These are phyloP conservation scores for Oryzias melastigma DNA, from an alignment of 2,113 vertebrate genomes.

Conservation along the genomic window DNA sequence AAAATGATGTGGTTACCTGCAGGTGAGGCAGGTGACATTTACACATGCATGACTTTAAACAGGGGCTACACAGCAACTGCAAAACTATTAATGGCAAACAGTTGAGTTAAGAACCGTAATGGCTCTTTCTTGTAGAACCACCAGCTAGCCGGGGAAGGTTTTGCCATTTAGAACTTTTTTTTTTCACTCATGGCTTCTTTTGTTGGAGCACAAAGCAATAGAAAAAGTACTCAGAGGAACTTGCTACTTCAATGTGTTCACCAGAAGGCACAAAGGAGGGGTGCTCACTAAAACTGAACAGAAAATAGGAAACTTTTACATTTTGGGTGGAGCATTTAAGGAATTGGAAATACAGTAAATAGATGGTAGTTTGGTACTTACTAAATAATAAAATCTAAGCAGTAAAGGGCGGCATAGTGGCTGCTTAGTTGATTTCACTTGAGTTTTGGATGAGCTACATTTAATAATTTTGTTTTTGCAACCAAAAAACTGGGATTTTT, in stretches of 20 bases:
- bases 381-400: too few relatives aligned
- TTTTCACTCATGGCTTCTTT: conserved; percentile 41
- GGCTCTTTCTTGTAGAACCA: conserved; percentile 30
- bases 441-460: too few relatives aligned
- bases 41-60: conserved; percentile 11
- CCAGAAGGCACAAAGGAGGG: conserved; percentile 47
- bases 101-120: conserved; percentile 34
- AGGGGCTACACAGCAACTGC: conserved; percentile 10
- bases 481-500: too few relatives aligned
- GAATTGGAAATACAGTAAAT: conserved; percentile 12
- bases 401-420: too few relatives aligned
- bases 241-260: conserved; percentile 29
- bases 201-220: conserved; percentile 33
- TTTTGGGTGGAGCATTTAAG: conserved; percentile 14
- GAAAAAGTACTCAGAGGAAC: conserved; percentile 36
- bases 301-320: conserved; percentile 55
- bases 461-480: too few relatives aligned
- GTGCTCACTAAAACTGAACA: conserved; percentile 57
- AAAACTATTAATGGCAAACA: conserved; percentile 19
- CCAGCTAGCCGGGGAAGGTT: conserved; percentile 11
- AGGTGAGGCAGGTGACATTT: conserved; percentile 8
- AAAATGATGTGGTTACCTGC: background rate
- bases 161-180: conserved; percentile 14
- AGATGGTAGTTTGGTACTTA: conserved; percentile 52
- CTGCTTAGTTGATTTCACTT: too few relatives aligned